A percentile compares a stretch with the other conserved stretches of the same genome.
Evolutionary conservation across 92 coral and sea anemone genomes (phyloP).

Genomic region (Parazoanthus atlanticus): DNA sequence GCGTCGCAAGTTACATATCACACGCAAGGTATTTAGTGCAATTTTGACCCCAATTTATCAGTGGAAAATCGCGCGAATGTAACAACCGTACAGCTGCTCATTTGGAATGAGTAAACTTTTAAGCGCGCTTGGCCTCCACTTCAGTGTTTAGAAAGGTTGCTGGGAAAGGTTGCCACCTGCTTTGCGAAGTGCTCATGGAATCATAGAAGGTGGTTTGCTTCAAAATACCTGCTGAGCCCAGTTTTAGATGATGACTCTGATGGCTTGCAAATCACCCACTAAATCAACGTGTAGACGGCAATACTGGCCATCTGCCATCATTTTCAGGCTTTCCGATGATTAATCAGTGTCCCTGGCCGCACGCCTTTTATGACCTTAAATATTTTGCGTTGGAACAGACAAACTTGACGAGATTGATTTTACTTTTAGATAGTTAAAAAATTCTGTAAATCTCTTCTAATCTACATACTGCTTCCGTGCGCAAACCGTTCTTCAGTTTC

Average conservation of each 20-base stretch:
- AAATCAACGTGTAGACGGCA: slow-evolving; percentile 16
- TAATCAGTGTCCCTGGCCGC: neutral
- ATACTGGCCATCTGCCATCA: slow-evolving; percentile 13
- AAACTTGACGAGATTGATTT: neutral
- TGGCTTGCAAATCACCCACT: slow-evolving; percentile 22
- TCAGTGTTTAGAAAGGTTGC: neutral
- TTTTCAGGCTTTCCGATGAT: neutral
- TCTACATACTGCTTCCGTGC: too few species aligned
- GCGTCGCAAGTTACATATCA: slow-evolving; percentile 7
- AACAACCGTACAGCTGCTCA: slow-evolving; percentile 16
- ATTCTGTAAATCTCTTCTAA: too few species aligned
- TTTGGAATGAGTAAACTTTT: slow-evolving; percentile 14
- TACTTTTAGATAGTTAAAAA: neutral
- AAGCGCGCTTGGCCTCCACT: neutral
- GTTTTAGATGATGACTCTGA: neutral
- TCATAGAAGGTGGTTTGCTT: neutral
- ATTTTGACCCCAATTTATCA: slow-evolving; percentile 24
- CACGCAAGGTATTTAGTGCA: slow-evolving; percentile 22
- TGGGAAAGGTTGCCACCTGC: neutral
- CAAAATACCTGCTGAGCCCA: slow-evolving; percentile 12
- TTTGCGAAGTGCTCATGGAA: neutral
- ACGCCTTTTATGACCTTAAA: slow-evolving; percentile 8
- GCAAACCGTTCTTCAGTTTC: too few species aligned
- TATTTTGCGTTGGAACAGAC: slow-evolving; percentile 3
- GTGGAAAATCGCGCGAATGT: neutral